Base-by-base conservation (phyloP, 2,888 invertebrate genomes). In the Chymomyza amoena region DNA sequence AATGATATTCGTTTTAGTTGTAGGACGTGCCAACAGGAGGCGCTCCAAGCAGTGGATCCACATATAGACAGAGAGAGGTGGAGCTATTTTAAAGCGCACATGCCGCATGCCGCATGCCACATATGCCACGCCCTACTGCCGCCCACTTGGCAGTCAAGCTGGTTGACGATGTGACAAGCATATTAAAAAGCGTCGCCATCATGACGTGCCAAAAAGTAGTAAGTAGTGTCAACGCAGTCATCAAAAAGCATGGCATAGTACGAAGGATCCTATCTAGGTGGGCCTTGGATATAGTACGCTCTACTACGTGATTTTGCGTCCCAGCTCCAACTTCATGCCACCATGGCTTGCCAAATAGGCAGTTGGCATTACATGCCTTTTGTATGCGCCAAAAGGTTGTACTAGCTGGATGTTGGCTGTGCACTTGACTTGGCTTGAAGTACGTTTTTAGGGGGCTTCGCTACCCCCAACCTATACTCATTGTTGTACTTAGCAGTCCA, bases 361-460 rank as follows among this genome's bases (percentile, higher is more conserved):
- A 83, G 81, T 83, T 83, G 83, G 83, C 83, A 85, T 81, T 83
- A 83, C 83, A 83, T 81, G 81, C 76, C 83, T 82, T 82, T 82
- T 82, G 80, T 82, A 83, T 76, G 60, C 73, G 68, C 79, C 70
- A 57, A 57, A 57, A 57, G 57, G 25, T 57, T 57, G 57, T 57
- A 32, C 1, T 32, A 57, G 20, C 18, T 18, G 5, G 25, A 57
- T 57, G 57, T 57, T 57, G 57, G 57, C 20, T 25, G 18, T 57
- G 25, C 57, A 76, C 78, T 75, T 68, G 61, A 68, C 50, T 65
- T 76, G 71, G 68, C 72, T 78, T 82, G 82, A 85, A 70, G 79
- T 76, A 60, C 65, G 69, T 68, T 70, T 50, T 15, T 28, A 51
- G 52, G 50, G 60, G 20, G 54, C 32, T 64, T 36, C 65, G 54